Conservation (phyloP, 2,797 vertebrate genomes). For the Apogon hyalosoma region DNA sequence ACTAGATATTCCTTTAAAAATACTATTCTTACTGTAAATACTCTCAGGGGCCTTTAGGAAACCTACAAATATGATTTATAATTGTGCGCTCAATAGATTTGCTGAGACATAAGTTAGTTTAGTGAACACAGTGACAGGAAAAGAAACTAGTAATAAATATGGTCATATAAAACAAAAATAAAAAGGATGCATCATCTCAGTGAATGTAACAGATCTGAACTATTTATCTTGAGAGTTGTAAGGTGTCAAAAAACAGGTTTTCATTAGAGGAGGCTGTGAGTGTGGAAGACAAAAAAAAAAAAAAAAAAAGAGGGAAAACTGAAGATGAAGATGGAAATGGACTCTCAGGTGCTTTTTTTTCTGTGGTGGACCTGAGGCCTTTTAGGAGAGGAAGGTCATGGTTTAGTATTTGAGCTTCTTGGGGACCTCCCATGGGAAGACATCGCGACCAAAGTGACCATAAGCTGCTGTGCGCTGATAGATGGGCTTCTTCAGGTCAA, state of each 20-base stretch:
- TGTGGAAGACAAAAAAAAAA: neutral
- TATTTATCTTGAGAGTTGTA: too few species aligned
- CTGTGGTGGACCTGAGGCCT: conserved; percentile 86
- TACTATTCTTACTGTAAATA: neutral
- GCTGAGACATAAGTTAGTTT: neutral
- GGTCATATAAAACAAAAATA: too few species aligned
- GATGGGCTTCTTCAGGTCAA: conserved; percentile 96
- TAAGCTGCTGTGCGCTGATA: conserved; percentile 96
- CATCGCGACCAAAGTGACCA: conserved; percentile 94
- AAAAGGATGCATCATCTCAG: too few species aligned
- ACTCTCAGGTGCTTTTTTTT: conserved; percentile 79
- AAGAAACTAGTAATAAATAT: neutral
- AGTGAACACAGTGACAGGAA: neutral
- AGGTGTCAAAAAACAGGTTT: neutral
- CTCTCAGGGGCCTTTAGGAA: neutral
- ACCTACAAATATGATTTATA: conserved; percentile 13
- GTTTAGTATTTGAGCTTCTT: conserved; percentile 91
- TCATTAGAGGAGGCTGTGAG: neutral
- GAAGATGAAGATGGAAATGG: neutral
- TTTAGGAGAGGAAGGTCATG: conserved; percentile 78
- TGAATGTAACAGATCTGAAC: too few species aligned
- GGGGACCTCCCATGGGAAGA: conserved; percentile 95
- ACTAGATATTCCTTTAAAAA: neutral
- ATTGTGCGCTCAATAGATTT: neutral
- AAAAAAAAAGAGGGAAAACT: too few species aligned